Conservation (phyloP, 2,113 vertebrate species). For the Brevimyrus niger region DNA sequence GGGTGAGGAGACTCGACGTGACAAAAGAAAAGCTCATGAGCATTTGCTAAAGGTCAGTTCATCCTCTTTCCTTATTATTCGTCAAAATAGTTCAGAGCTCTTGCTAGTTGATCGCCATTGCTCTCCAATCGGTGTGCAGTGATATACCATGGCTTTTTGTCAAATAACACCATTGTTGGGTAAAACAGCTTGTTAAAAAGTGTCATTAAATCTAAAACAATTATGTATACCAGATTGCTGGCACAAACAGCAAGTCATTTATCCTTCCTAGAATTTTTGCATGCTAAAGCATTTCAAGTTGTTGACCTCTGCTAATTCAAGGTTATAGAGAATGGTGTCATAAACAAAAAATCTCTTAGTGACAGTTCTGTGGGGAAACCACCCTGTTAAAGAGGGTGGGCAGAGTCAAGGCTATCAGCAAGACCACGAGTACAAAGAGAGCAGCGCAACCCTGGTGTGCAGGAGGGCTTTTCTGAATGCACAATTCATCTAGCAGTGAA, state of each 20-base stretch:
- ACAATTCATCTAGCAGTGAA: not conserved
- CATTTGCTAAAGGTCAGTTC: conserved; percentile 81
- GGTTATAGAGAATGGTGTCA: not conserved
- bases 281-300: not conserved
- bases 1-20: conserved; percentile 76
- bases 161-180: not conserved
- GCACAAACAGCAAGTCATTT: not conserved
- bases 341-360: not conserved
- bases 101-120: not conserved
- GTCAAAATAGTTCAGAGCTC: not conserved
- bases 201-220: not conserved
- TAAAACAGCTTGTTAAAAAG: not conserved
- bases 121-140: not conserved
- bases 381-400: not conserved
- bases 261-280: not conserved
- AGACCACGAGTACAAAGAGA: not conserved
- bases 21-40: conserved; percentile 77
- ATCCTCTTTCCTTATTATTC: not conserved
- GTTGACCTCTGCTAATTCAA: too few relatives aligned
- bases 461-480: not conserved
- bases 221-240: not conserved
- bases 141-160: not conserved
- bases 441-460: not conserved
- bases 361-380: not conserved
- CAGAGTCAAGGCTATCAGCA: not conserved